Conservation (phyloP, 2,797 vertebrate species). For the Morelia viridis region DNA sequence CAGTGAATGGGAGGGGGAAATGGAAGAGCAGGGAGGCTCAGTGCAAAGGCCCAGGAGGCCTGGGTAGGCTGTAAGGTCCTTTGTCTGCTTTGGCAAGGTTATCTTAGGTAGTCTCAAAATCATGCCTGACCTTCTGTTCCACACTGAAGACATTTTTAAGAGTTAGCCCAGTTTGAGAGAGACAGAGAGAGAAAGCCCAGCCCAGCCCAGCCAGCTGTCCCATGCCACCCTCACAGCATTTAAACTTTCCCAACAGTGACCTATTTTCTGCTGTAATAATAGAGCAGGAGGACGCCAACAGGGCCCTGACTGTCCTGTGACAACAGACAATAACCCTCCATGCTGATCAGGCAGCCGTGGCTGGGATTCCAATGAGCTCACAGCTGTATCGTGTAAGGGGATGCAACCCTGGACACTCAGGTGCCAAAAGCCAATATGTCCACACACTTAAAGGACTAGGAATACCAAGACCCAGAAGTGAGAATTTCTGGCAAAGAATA, state of each 20-base stretch:
- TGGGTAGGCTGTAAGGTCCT: constrained; percentile 23
- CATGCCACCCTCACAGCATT: constrained; percentile 3
- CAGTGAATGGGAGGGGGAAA: background rate
- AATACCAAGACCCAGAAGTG: background rate
- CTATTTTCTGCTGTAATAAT: constrained; percentile 43
- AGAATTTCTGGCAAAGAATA: background rate
- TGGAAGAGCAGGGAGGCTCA: background rate
- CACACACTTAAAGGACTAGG: background rate
- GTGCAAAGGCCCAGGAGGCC: background rate
- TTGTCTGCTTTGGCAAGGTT: constrained; percentile 42
- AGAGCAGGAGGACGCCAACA: constrained; percentile 4
- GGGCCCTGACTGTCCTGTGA: constrained; percentile 8
- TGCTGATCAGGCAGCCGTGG: background rate
- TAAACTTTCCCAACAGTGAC: constrained; percentile 37
- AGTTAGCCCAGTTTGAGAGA: background rate
- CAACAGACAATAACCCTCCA: background rate
- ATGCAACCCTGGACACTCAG: background rate
- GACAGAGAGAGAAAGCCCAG: background rate
- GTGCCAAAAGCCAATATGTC: background rate
- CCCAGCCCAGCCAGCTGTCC: constrained; percentile 2
- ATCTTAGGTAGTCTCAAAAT: constrained; percentile 69
- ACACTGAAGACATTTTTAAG: constrained; percentile 31
- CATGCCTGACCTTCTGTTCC: constrained; percentile 33
- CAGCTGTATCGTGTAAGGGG: background rate
- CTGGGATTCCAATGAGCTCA: background rate